These are phyloP conservation scores for Dipodomys merriami DNA, from an alignment of 2,113 vertebrate species.

Conservation along the genomic window DNA sequence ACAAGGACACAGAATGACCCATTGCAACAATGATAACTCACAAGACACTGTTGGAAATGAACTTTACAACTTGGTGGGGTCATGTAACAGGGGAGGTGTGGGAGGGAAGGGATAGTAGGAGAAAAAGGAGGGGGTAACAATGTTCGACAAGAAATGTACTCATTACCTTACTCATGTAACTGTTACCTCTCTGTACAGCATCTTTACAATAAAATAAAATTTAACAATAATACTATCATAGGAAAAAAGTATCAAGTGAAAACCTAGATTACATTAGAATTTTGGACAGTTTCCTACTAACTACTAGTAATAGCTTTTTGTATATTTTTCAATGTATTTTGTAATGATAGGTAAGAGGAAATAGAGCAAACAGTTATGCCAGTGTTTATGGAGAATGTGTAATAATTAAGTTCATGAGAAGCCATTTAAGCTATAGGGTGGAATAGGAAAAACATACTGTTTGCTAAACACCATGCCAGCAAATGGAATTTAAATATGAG, in stretches of 20 bases:
- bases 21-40: no score
- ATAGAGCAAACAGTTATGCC: background rate
- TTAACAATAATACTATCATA: background rate
- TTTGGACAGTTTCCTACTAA: background rate
- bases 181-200: no score
- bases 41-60: no score
- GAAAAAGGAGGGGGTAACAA: no score
- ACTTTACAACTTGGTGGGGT: no score
- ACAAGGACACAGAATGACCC: no score
- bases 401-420: background rate
- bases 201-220: no score
- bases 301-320: background rate
- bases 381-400: background rate
- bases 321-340: slow-evolving; percentile 2
- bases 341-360: background rate
- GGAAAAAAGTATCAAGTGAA: background rate
- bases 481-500: slow-evolving; percentile 8
- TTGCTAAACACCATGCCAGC: background rate
- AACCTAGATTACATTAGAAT: background rate
- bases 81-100: no score
- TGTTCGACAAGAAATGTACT: no score
- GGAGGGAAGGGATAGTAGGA: no score
- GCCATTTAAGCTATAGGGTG: background rate
- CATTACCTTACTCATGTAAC: no score
- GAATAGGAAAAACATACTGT: background rate